Conservation (phyloP, 1,140 invertebrate species). For the Battus philenor region DNA sequence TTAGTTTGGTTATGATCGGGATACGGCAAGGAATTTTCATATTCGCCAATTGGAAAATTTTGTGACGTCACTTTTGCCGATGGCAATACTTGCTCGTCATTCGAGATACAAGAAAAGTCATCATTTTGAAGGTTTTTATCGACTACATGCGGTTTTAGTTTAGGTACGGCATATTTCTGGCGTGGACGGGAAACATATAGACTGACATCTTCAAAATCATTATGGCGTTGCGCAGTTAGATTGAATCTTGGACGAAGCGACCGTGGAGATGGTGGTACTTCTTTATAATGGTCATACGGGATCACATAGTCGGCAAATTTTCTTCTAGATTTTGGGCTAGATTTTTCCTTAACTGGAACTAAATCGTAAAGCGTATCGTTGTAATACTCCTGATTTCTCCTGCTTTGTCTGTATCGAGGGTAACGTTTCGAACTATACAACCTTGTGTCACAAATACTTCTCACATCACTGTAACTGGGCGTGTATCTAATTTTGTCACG, state of each 20-base stretch:
- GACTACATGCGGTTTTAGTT: constrained; percentile 11
- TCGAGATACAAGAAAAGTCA: neutral
- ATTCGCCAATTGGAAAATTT: neutral
- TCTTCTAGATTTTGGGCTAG: constrained; percentile 52
- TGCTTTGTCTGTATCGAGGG: constrained; percentile 23
- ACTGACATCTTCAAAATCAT: constrained; percentile 36
- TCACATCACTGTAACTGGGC: constrained; percentile 32
- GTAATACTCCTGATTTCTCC: constrained; percentile 32
- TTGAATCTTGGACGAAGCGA: constrained; percentile 51
- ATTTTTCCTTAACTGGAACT: constrained; percentile 61
- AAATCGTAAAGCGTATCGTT: constrained; percentile 58
- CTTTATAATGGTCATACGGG: constrained; percentile 35
- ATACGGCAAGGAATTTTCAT: constrained; percentile 16
- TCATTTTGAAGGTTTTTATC: constrained; percentile 14
- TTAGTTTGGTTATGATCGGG: constrained; percentile 25
- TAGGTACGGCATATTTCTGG: constrained; percentile 3
- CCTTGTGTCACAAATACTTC: constrained; percentile 54
- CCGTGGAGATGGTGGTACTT: constrained; percentile 65
- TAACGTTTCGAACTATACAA: constrained; percentile 45
- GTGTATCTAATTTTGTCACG: constrained; percentile 18
- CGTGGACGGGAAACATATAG: constrained; percentile 12
- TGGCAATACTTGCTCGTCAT: neutral
- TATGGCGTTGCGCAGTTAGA: constrained; percentile 46
- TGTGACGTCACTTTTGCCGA: too few species aligned
- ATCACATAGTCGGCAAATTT: constrained; percentile 40